Evolutionary conservation across 2,888 invertebrate species (phyloP).

Genomic region (Oscheius myriophilus): DNA sequence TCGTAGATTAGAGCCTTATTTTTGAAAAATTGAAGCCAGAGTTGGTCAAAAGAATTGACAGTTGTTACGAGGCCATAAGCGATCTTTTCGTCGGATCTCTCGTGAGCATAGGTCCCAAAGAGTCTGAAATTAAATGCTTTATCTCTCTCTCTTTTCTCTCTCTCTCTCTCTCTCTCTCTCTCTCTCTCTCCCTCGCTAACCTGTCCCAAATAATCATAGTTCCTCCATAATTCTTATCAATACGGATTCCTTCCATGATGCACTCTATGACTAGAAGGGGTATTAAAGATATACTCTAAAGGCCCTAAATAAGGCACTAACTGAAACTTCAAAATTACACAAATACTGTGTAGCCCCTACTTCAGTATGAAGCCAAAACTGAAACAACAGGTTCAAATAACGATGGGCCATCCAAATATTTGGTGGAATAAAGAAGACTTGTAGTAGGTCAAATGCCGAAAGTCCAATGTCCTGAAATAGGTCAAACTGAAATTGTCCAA

Average conservation of each 20-base stretch:
- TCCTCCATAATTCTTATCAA: constrained; percentile 78
- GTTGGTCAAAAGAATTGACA: constrained; percentile 48
- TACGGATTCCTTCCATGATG: constrained; percentile 81
- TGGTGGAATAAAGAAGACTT: constrained; percentile 82
- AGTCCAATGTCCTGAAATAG: constrained; percentile 70
- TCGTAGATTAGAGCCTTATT: constrained; percentile 77
- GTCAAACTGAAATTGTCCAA: constrained; percentile 40
- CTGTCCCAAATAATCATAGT: constrained; percentile 82
- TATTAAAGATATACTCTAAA: constrained; percentile 85
- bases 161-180: too few species aligned
- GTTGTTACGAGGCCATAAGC: constrained; percentile 78
- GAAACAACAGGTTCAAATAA: constrained; percentile 87
- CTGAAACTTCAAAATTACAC: constrained; percentile 8
- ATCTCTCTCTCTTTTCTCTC: too few species aligned
- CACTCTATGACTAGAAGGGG: constrained; percentile 85
- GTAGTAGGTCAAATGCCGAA: constrained; percentile 70
- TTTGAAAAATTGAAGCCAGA: constrained; percentile 79
- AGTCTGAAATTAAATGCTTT: constrained; percentile 42
- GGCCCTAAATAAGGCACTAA: constrained; percentile 82
- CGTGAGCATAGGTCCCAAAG: constrained; percentile 78
- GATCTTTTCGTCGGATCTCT: constrained; percentile 79
- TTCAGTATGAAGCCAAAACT: constrained; percentile 92
- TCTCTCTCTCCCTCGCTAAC: background rate
- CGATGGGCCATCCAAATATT: constrained; percentile 81
- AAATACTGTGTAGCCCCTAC: constrained; percentile 69